A percentile compares a stretch with the other conserved stretches of the same genome.
phyloP scores from a whole-genome alignment of 2,888 invertebrate genomes.

The Scaptodrosophila latifasciaeformis region DNA sequence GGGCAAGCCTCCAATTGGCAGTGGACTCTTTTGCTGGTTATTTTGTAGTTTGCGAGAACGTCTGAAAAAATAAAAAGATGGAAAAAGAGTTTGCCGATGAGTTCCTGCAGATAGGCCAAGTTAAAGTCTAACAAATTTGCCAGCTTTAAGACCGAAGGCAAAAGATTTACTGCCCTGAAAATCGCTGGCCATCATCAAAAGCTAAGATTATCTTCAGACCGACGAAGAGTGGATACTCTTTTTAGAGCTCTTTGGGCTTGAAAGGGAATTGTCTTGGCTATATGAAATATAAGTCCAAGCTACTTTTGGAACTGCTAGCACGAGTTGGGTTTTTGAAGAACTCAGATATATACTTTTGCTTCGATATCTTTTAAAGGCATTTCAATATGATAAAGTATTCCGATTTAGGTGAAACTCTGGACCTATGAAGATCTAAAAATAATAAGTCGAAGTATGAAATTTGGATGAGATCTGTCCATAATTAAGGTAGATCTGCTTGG shows the following conservation, averaged over 20 bases:
- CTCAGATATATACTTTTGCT: constrained; percentile 27
- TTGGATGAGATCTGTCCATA: too few relatives aligned
- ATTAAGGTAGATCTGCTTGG: too few relatives aligned
- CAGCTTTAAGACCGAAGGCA: constrained; percentile 6
- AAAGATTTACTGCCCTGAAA: neutral
- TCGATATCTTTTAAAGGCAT: too few relatives aligned
- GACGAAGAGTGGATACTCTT: too few relatives aligned
- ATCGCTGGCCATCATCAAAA: neutral
- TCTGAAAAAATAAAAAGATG: constrained; percentile 68
- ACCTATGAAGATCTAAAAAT: too few relatives aligned
- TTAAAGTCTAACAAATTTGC: constrained; percentile 11
- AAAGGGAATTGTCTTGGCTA: too few relatives aligned
- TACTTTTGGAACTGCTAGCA: neutral
- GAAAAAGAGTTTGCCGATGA: constrained; percentile 15
- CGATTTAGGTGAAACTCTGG: too few relatives aligned
- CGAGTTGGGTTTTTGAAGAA: constrained; percentile 10
- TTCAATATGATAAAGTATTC: too few relatives aligned
- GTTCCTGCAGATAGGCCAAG: neutral
- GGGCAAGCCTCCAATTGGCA: constrained; percentile 84
- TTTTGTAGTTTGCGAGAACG: constrained; percentile 85
- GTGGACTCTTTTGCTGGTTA: constrained; percentile 81
- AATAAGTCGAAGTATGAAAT: too few relatives aligned
- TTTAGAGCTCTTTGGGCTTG: too few relatives aligned
- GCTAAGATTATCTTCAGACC: too few relatives aligned
- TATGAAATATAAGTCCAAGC: neutral